phyloP scores from a whole-genome alignment of 2,797 vertebrate species.

The Rhabdomys pumilio region DNA sequence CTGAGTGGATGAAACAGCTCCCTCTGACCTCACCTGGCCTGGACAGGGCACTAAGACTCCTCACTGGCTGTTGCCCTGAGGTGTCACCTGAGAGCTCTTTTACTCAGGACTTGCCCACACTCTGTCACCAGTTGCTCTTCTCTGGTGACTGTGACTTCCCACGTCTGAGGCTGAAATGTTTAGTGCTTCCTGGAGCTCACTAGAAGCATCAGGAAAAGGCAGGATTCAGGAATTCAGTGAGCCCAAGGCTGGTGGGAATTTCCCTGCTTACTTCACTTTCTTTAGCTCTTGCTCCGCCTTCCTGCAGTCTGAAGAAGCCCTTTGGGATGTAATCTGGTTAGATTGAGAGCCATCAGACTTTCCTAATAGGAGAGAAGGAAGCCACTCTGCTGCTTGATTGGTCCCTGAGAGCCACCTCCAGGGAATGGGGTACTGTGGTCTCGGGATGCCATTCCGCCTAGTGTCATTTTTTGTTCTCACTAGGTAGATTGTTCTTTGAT shows the following conservation, averaged over 20 bases:
- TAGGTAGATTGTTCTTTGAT: rapidly evolving
- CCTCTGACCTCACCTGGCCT: background rate
- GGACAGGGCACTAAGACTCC: no score
- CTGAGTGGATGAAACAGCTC: background rate
- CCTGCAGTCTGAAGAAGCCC: background rate
- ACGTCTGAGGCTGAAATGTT: background rate
- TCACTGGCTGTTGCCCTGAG: background rate
- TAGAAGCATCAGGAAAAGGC: background rate
- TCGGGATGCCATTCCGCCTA: background rate
- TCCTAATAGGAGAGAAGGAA: background rate
- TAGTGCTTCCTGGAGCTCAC: background rate
- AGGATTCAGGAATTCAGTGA: background rate
- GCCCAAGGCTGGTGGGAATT: background rate
- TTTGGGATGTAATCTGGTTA: background rate
- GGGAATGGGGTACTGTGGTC: background rate
- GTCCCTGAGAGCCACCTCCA: background rate
- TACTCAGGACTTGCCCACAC: background rate
- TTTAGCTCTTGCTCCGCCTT: background rate
- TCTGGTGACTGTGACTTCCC: background rate
- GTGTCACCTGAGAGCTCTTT: background rate
- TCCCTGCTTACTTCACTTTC: background rate
- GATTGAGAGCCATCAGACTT: background rate
- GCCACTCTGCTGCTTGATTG: background rate
- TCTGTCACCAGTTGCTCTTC: background rate
- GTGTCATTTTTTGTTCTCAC: no score